Conservation (phyloP, 2,888 invertebrate species). For the Napeogenes sylphis region DNA sequence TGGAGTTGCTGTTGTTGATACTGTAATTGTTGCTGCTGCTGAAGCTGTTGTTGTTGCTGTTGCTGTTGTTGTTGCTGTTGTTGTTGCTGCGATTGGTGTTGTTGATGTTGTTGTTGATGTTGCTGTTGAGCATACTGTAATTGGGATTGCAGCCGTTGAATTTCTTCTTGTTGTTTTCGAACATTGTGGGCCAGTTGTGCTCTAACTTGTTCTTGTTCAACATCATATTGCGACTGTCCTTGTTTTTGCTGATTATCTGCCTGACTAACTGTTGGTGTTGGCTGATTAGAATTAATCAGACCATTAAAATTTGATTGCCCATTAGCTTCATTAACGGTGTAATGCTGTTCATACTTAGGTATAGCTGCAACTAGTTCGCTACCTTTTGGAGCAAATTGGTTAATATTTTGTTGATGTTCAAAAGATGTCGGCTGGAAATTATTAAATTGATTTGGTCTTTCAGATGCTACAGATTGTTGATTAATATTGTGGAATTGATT, state of each 20-base stretch:
- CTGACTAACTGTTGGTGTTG: conserved; percentile 30
- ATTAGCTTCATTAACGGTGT: conserved; percentile 74
- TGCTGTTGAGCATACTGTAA: conserved; percentile 61
- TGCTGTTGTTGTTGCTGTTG: conserved; percentile 57
- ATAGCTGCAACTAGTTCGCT: conserved; percentile 87
- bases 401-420: conserved; percentile 67
- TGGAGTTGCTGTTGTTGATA: conserved; percentile 47
- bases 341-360: conserved; percentile 88
- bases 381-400: conserved; percentile 78
- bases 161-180: conserved; percentile 74
- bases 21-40: conserved; percentile 43
- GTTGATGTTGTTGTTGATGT: conserved; percentile 55
- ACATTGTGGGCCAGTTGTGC: conserved; percentile 67
- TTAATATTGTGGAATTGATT: conserved; percentile 46
- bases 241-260: conserved; percentile 37
- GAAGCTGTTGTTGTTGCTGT: conserved; percentile 45
- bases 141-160: conserved; percentile 68
- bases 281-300: conserved; percentile 46
- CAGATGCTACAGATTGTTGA: conserved; percentile 51
- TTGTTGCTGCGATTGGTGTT: conserved; percentile 59
- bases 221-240: conserved; percentile 55
- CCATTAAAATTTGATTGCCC: conserved; percentile 48
- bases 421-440: conserved; percentile 49
- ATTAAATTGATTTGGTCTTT: conserved; percentile 47
- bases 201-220: conserved; percentile 64